These are phyloP conservation scores for Troides helena DNA, from an alignment of 2,888 invertebrate genomes.

Conservation along the genomic window DNA sequence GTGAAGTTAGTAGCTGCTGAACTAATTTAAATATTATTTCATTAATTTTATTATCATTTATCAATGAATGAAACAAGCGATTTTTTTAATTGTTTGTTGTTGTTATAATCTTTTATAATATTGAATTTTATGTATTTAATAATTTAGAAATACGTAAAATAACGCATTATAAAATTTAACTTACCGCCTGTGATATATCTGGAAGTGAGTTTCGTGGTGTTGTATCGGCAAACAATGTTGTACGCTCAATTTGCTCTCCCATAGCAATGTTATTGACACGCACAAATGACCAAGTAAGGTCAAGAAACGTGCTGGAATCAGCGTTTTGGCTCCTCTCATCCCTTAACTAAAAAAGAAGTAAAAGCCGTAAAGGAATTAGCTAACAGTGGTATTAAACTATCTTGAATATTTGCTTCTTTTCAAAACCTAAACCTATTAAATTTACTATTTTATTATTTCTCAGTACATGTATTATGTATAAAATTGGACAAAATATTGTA, in stretches of 20 bases:
- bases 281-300: slow-evolving; percentile 85
- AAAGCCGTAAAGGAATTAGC: slow-evolving; percentile 1
- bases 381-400: neutral
- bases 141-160: neutral
- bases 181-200: slow-evolving; percentile 81
- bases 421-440: neutral
- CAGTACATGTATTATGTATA: slow-evolving; percentile 1
- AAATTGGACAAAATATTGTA: slow-evolving; percentile 14
- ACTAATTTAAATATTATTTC: too few species aligned
- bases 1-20: too few species aligned
- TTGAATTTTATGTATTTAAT: neutral
- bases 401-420: neutral
- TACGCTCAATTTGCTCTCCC: slow-evolving; percentile 81
- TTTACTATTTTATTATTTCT: neutral
- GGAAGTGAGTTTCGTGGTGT: slow-evolving; percentile 69
- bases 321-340: slow-evolving; percentile 70
- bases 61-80: too few species aligned
- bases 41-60: too few species aligned
- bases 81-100: too few species aligned
- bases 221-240: slow-evolving; percentile 77
- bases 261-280: slow-evolving; percentile 83
- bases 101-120: too few species aligned
- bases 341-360: slow-evolving; percentile 33
- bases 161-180: slow-evolving; percentile 37
- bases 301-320: slow-evolving; percentile 86